Evolutionary conservation across 2,797 vertebrate genomes (phyloP), one percentile per base, ranked within the genome.

Genomic region (Characodon lateralis): DNA sequence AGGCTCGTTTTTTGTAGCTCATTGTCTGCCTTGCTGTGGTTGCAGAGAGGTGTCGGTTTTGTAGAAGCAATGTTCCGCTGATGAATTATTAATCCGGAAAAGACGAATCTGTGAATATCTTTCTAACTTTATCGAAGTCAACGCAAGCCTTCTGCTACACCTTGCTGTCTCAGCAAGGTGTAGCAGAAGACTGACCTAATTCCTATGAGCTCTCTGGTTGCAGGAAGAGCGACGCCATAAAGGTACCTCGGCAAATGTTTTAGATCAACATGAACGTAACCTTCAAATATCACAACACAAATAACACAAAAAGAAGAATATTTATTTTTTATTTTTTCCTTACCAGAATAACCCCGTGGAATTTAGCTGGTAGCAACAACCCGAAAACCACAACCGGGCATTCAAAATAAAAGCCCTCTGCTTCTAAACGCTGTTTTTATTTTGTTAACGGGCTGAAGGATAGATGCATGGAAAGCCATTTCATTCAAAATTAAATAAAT

Each of bases 371-470:
- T 65, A n/a, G 7, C 35, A 24, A 12, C 35, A 14, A n/a, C 66
- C 66, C 24, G 66, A 46, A 69, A 22, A 14, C 22, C 22, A 46
- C 41, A 46, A 13, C 39, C 22, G 46, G 39, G 20, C 12, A 5
- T 69, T 69, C 39, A 69, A 69, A 69, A 69, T 46, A 69, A 69
- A 69, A 69, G 20, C 63, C 22, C 2, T 66, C 22, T 39, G 35
- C 63, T 2, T 68, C 41, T 43, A 24, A 24, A 1, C 6, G 13
- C 22, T 43, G 41, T 41, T 69, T 69, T 69, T 69, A 69, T 69
- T 69, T 69, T 69, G 41, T 39, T 41, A 66, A 66, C 18, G 22
- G 61, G 39, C 61, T 28, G 26, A 59, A 28, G 13, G 28, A 59
- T 28, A 16, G 4, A 28, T 26, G 58, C 28, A 35, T 35, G 35